A percentile compares a stretch with the other conserved stretches of the same genome.
phyloP scores from a whole-genome alignment of 2,888 invertebrate genomes.

The Tenthredo amoena region DNA sequence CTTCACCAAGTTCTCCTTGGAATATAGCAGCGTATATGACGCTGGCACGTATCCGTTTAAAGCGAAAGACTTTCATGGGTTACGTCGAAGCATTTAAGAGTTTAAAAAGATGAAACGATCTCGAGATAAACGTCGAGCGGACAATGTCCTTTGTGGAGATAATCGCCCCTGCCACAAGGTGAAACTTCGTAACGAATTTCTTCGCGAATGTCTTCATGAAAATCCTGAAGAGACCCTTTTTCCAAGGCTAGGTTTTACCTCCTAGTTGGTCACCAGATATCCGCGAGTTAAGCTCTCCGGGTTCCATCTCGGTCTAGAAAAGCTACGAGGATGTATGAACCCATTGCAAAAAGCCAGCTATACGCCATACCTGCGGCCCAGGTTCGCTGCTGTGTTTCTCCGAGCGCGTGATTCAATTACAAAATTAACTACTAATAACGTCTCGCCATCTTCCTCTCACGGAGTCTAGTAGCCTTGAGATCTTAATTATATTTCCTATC shows the following conservation, averaged over 20 bases:
- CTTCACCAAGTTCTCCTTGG: background rate
- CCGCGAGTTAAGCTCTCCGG: background rate
- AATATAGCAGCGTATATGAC: background rate
- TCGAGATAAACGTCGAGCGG: background rate
- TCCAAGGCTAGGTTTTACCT: background rate
- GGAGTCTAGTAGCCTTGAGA: background rate
- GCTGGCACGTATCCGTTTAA: background rate
- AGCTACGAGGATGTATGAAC: background rate
- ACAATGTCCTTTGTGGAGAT: background rate
- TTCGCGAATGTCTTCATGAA: background rate
- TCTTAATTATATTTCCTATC: constrained; percentile 4
- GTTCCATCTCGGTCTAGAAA: background rate
- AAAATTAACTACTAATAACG: constrained; percentile 21
- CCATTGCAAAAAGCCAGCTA: background rate
- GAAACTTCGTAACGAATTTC: background rate
- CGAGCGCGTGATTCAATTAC: constrained; percentile 43
- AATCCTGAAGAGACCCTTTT: background rate
- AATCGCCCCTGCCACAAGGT: background rate
- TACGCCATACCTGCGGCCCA: background rate
- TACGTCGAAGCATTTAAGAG: background rate
- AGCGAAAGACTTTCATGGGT: background rate
- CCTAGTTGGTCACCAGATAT: constrained; percentile 35
- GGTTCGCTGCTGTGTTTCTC: background rate
- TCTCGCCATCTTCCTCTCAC: background rate
- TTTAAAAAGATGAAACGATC: background rate